Base-by-base conservation (phyloP, 92 coral and sea anemone genomes). In the Parazoanthus darwini region DNA sequence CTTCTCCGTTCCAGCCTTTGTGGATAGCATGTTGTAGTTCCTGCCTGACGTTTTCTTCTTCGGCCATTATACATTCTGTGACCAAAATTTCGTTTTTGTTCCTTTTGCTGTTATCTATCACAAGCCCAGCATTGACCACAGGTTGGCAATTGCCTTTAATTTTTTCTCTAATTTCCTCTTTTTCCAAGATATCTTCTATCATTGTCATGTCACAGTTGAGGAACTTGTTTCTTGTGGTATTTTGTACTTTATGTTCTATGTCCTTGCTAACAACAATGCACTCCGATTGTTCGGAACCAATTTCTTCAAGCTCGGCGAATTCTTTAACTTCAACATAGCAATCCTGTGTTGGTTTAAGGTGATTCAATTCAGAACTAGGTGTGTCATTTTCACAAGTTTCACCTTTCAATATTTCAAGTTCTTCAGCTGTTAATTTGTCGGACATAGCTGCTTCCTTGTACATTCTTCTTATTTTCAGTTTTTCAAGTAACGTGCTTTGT, bases 391-490 rank as follows among this genome's bases (percentile, higher is more conserved):
- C 59, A 82, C 37, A 10, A 51, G 35, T 23, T 16, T n/a, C 56
- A n/a, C 20, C 54, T 63, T 82, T 37, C 33, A 5, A 22, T 39
- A 54, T 66, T 66, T 82, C 54, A 37, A 63, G 58, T 23, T 82
- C 86, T 39, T 82, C 86, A 22, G 35, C 20, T 54, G 33, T 20
- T 0, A 44, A 14, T 18, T 23, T 22, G 38, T 63, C 76, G 38
- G 42, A 4, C 35, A 44, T 46, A 10, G n/a, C 82, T 46, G 42
- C 42, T 79, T 48, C 82, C 14, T 79, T 79, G 33, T 14, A 22
- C 63, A 11, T 48, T 50, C 43, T 50, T 51, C 63, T 79, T 22
- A 79, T 79, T 79, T 50, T 79, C 39, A 79, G n/a, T 79, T 79
- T 79, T 33, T 79, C 82, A 46, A 22, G 50, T 44, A 66, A 23